Base-by-base conservation (phyloP, 2,888 invertebrate species). In the Sepioteuthis lessoniana region DNA sequence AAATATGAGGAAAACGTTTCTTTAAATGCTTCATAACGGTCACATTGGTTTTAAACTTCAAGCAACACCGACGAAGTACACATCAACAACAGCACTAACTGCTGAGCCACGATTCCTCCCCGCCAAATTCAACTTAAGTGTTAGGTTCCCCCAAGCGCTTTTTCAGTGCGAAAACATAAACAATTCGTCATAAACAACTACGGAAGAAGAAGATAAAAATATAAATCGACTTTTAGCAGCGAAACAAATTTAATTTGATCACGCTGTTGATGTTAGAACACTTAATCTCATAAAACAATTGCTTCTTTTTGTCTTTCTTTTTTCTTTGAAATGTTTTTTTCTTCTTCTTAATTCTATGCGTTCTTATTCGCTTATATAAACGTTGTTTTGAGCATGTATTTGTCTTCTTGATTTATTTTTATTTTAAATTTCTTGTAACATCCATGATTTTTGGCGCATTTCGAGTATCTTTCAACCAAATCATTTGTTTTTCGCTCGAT, bases 181-280 rank as follows among this genome's bases (percentile, higher is more conserved):
- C 76, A 31, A 76, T 76, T 31, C 31, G 19, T 76, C 76, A 76
- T n/a, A 76, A 76, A n/a, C 31, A 76, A 76, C 31, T 76, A n/a
- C n/a, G 76, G 76, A 76, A 76, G 19, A 76, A 76, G 31, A 76
- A 76, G 76, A 76, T 76, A 76, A 76, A 60, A 76, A 76, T 76
- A 76, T n/a, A n/a, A 76, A 76, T n/a, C 76, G n/a, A 76, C 31
- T 76, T 76, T 76, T 76, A 76, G n/a, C n/a, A 76, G 76, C 31
- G n/a, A 76, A 76, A 76, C n/a, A 76, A 76, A 76, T 76, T 76
- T 76, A 76, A 76, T 76, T 76, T 76, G n/a, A 76, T 76, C 76
- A 76, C 8, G 76, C n/a, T 76, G 76, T 76, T 76, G n/a, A 76
- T 76, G 76, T n/a, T 76, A 76, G n/a, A 76, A 76, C 16, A 76